These are phyloP conservation scores for Plebejus melissa DNA, from an alignment of 2,888 invertebrate species.

Conservation along the genomic window DNA sequence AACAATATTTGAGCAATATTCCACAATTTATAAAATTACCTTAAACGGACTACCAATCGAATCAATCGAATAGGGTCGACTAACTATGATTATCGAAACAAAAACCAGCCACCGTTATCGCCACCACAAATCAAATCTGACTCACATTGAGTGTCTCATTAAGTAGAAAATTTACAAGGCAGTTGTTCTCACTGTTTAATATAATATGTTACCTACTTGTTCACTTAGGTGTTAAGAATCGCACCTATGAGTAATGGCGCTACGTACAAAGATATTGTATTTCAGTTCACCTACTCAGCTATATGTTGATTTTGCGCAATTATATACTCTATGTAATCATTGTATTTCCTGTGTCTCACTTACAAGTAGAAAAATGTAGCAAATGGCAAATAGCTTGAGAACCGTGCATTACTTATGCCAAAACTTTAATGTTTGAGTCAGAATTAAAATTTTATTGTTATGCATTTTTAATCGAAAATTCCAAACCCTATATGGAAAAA, in stretches of 20 bases:
- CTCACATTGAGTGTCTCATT: slow-evolving; percentile 18
- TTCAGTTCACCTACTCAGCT: background rate
- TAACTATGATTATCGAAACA: slow-evolving; percentile 13
- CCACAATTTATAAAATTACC: background rate
- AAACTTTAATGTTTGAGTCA: no score
- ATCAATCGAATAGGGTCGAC: background rate
- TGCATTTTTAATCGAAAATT: no score
- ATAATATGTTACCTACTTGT: background rate
- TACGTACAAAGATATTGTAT: slow-evolving; percentile 14
- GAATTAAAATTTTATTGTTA: no score
- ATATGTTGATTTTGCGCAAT: background rate
- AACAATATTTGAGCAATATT: background rate
- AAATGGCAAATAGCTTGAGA: no score
- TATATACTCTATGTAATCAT: background rate
- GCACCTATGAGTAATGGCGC: slow-evolving; percentile 2
- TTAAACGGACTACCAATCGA: background rate
- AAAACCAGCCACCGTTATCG: slow-evolving; percentile 8
- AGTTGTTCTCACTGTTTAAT: background rate
- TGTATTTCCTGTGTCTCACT: background rate
- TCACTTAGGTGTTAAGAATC: slow-evolving; percentile 22
- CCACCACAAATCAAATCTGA: slow-evolving; percentile 16
- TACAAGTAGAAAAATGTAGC: no score
- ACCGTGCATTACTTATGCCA: no score
- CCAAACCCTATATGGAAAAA: no score
- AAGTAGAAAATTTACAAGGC: slow-evolving; percentile 26